Evolutionary conservation across 1,140 invertebrate species (phyloP), one percentile per base, ranked within the genome.

Genomic region (Amphibalanus amphitrite): DNA sequence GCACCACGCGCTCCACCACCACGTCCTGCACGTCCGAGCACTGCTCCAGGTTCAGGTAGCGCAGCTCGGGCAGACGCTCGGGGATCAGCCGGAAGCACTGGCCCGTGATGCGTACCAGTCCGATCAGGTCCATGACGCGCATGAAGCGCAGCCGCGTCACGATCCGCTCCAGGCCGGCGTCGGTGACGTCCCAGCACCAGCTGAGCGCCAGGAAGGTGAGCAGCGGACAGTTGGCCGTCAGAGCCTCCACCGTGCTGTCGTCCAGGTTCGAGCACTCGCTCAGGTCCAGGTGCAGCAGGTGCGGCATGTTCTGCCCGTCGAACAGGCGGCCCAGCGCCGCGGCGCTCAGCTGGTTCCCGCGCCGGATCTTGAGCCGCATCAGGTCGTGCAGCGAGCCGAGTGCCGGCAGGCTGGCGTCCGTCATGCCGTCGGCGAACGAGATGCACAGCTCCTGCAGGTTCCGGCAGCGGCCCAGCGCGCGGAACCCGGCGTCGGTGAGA

Each of bases 131-230:
- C 13, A 76, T 40, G 13, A 73, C 72, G 17, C 69, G 70, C 28
- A 74, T 29, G 15, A 67, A 71, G 15, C 69, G 71, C 67, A 75
- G 76, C 1, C 47, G 59, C 28, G 28, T 38, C 0, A 76, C 69
- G 23, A 76, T 69, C 33, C 69, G 68, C 28, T 67, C 70, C 0
- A 76, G 70, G n/a, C 76, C 76, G 20, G 28, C 33, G 40, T 76
- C 76, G 0, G 76, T 76, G 28, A 76, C 71, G 8, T 76, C 75
- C 75, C 74, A 75, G 69, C 76, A 76, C 75, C 76, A 76, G 40
- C 71, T 69, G n/a, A 76, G 71, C 26, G 65, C 70, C 30, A 76
- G 26, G 29, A 69, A 69, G 38, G 59, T 33, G 20, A 76, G 68
- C 8, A 47, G 40, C 15, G 65, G 69, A 59, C 75, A 75, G 67